phyloP scores from a whole-genome alignment of 2,888 invertebrate genomes.

The Andrena fulva region DNA sequence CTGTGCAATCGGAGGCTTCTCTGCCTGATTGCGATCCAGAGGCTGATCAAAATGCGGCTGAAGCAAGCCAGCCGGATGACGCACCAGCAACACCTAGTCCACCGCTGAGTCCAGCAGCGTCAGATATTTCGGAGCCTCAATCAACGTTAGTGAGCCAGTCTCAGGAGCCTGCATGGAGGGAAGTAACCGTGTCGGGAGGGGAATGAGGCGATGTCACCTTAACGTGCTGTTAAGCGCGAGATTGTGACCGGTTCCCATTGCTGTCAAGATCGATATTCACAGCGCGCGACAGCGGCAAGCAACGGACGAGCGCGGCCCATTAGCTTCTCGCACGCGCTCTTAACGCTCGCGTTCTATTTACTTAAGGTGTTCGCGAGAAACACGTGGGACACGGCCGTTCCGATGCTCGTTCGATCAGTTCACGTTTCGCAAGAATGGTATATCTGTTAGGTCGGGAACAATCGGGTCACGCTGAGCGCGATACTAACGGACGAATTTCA shows the following conservation, averaged over 20 bases:
- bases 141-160: constrained; percentile 79
- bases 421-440: constrained; percentile 16
- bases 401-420: constrained; percentile 30
- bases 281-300: constrained; percentile 30
- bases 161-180: constrained; percentile 85
- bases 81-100: constrained; percentile 81
- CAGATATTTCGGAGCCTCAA: constrained; percentile 82
- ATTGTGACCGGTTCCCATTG: constrained; percentile 29
- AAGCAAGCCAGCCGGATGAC: constrained; percentile 75
- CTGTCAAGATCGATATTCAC: constrained; percentile 23
- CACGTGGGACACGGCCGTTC: constrained; percentile 1
- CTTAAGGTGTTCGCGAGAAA: constrained; percentile 45
- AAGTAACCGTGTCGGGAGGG: constrained; percentile 86
- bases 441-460: constrained; percentile 21
- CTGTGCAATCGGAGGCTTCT: constrained; percentile 78
- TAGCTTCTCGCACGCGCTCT: constrained; percentile 55
- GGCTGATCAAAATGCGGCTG: constrained; percentile 77
- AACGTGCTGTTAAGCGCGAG: constrained; percentile 50
- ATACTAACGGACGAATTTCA: constrained; percentile 41
- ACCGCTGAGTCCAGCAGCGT: constrained; percentile 84
- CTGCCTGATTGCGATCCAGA: constrained; percentile 79
- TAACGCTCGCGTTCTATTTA: constrained; percentile 35
- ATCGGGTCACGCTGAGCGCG: constrained; percentile 22
- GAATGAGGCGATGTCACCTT: constrained; percentile 81
- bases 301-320: constrained; percentile 30